Evolutionary conservation across 2,113 vertebrate genomes (phyloP).

Genomic region (Arizona elegans): DNA sequence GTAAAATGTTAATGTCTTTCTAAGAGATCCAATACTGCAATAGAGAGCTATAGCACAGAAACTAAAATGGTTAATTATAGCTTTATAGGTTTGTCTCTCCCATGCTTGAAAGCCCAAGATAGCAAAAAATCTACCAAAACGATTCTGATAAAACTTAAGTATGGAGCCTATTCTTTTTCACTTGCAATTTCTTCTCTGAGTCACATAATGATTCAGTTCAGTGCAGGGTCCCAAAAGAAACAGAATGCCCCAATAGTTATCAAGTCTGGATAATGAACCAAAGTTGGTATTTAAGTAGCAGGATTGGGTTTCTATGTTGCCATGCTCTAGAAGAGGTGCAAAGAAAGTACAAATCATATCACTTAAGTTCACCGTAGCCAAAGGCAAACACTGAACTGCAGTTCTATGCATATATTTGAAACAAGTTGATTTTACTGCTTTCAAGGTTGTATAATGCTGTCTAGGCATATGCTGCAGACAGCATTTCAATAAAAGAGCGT

Average conservation of each 20-base stretch:
- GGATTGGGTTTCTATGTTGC: neutral
- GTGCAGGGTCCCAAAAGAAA: neutral
- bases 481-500: neutral
- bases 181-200: neutral
- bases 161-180: neutral
- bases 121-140: neutral
- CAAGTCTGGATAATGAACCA: neutral
- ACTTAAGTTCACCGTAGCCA: neutral
- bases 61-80: neutral
- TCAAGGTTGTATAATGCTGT: neutral
- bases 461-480: neutral
- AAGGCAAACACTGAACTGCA: neutral
- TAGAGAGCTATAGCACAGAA: neutral
- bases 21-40: neutral
- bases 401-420: neutral
- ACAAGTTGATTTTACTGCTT: neutral
- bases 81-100: neutral
- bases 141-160: neutral
- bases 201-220: neutral
- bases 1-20: neutral
- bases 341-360: neutral
- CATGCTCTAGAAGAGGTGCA: neutral
- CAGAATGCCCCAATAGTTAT: neutral
- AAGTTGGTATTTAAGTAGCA: neutral
- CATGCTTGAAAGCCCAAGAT: neutral